phyloP scores from a whole-genome alignment of 2,888 invertebrate genomes.

The Leptinotarsa haldemani region DNA sequence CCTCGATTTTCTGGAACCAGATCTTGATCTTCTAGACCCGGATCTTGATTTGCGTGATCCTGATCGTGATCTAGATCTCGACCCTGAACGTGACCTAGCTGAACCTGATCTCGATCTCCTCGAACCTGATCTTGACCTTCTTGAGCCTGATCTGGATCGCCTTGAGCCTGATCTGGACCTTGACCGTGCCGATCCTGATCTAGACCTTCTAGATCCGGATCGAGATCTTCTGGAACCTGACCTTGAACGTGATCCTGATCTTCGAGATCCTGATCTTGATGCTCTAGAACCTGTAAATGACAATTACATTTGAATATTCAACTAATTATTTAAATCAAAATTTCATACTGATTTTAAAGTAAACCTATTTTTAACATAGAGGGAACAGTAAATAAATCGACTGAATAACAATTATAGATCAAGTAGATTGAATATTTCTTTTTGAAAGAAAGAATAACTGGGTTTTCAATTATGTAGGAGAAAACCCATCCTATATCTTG shows the following conservation, averaged over 20 bases:
- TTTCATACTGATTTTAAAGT: too few species aligned
- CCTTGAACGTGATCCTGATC: slow-evolving; percentile 43
- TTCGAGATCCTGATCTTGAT: slow-evolving; percentile 50
- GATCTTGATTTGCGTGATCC: slow-evolving; percentile 54
- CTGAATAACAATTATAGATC: slow-evolving; percentile 42
- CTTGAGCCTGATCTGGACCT: slow-evolving; percentile 53
- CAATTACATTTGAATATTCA: slow-evolving; percentile 28
- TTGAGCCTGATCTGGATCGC: slow-evolving; percentile 55
- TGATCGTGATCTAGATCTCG: slow-evolving; percentile 57
- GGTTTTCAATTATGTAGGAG: too few species aligned
- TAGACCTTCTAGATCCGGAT: slow-evolving; percentile 49
- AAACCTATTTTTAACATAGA: too few species aligned
- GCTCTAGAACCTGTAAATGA: slow-evolving; percentile 56
- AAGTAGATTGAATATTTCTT: not conserved
- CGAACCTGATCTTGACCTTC: slow-evolving; percentile 51
- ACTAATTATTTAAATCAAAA: too few species aligned
- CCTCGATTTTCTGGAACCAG: slow-evolving; percentile 50
- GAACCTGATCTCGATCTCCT: slow-evolving; percentile 57
- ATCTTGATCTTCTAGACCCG: slow-evolving; percentile 55
- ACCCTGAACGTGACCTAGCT: slow-evolving; percentile 50
- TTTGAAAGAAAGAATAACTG: too few species aligned
- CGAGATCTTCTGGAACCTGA: slow-evolving; percentile 31
- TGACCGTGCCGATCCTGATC: slow-evolving; percentile 55
- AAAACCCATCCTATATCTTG: too few species aligned
- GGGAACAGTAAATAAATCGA: not conserved